Percentiles rank a stretch among this genome's conserved stretches.
Evolutionary conservation across 2,888 invertebrate species (phyloP).

Genomic region (Aethes cnicana): DNA sequence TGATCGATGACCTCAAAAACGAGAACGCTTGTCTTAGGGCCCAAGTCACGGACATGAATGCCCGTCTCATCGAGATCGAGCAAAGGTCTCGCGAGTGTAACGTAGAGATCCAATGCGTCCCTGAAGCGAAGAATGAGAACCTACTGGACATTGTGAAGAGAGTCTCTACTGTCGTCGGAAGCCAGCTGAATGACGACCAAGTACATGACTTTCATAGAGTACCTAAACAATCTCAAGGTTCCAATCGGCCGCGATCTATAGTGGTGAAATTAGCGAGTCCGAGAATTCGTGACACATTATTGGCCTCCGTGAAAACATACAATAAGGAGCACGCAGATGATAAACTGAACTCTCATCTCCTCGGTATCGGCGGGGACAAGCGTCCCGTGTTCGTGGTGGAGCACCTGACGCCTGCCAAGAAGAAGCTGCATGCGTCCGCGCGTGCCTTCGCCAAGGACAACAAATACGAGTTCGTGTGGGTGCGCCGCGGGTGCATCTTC

Average conservation of each 20-base stretch:
- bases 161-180: not conserved
- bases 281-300: not conserved
- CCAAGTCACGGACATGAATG: not conserved
- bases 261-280: not conserved
- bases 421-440: constrained; percentile 11
- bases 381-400: constrained; percentile 10
- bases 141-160: not conserved
- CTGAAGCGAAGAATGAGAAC: not conserved
- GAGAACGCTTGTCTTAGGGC: not conserved
- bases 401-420: constrained; percentile 10
- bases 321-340: constrained; percentile 2
- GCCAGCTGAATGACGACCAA: not conserved
- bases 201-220: not conserved
- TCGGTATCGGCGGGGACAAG: not conserved
- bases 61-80: not conserved
- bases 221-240: not conserved
- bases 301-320: constrained; percentile 7
- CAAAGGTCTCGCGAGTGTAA: not conserved
- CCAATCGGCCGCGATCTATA: not conserved
- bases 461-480: constrained; percentile 4
- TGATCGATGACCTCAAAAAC: not conserved
- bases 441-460: constrained; percentile 2
- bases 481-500: not conserved
- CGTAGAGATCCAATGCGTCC: constrained; percentile 1
- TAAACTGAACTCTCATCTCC: constrained; percentile 6